phyloP scores from a whole-genome alignment of 2,797 vertebrate genomes.

The Propithecus deckenii region DNA sequence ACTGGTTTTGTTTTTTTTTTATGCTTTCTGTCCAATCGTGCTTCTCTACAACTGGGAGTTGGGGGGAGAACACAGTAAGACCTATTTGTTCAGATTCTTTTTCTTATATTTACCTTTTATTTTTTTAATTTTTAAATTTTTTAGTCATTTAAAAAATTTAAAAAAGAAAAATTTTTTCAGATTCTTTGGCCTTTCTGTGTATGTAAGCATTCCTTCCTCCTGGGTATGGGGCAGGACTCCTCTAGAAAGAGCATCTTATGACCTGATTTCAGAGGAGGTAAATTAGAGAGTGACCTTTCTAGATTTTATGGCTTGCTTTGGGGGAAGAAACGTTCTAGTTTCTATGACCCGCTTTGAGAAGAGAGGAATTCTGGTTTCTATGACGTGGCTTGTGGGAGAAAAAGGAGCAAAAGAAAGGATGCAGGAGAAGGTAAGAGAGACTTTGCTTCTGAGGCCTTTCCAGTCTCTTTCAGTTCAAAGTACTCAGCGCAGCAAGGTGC shows the following conservation, averaged over 20 bases:
- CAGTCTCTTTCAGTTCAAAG: neutral
- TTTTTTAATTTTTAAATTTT: neutral
- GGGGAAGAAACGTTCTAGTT: neutral
- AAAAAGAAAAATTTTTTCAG: neutral
- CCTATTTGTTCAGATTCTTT: neutral
- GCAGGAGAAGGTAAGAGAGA: neutral
- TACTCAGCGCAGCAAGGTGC: neutral
- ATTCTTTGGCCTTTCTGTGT: neutral
- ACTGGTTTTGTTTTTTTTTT: too few relatives aligned
- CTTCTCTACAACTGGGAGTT: neutral
- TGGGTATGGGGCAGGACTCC: too few relatives aligned
- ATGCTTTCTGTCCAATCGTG: neutral
- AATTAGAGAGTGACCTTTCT: neutral
- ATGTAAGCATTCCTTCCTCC: neutral
- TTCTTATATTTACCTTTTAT: neutral
- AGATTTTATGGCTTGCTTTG: neutral
- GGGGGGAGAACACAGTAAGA: too few relatives aligned
- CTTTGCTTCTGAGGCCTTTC: neutral
- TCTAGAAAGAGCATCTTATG: neutral
- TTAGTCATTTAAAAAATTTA: neutral
- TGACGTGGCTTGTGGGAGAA: neutral
- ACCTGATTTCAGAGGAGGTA: neutral
- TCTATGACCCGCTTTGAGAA: neutral
- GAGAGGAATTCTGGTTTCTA: neutral
- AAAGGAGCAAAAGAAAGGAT: neutral